Evolutionary conservation across 2,797 vertebrate genomes (phyloP).

Genomic region (Sebastes itinus): DNA sequence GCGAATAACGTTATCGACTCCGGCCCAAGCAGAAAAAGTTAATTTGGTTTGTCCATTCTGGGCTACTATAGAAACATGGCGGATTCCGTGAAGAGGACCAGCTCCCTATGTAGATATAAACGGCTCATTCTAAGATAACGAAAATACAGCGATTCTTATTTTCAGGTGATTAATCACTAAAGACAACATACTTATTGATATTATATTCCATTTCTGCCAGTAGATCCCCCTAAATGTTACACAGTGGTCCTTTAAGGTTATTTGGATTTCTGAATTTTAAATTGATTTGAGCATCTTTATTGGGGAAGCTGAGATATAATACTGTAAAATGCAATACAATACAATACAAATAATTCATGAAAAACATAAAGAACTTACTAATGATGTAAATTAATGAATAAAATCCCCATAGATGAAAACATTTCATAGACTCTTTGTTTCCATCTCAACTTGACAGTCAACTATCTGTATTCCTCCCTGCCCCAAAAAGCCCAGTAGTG

Average conservation of each 20-base stretch:
- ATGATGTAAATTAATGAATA: not conserved
- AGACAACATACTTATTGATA: no score
- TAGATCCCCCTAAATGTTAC: no score
- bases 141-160: no score
- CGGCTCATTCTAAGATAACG: no score
- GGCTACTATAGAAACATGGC: no score
- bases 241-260: not conserved
- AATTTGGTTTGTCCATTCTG: no score
- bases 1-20: no score
- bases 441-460: not conserved
- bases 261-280: not conserved
- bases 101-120: no score
- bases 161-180: no score
- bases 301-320: not conserved
- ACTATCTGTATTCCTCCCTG: not conserved
- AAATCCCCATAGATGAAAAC: not conserved
- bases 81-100: no score
- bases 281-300: not conserved
- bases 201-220: no score
- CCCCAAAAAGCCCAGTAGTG: not conserved
- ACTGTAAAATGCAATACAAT: not conserved
- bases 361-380: not conserved
- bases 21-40: no score
- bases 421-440: not conserved
- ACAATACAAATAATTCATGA: not conserved